Base-by-base conservation (phyloP, 1,140 invertebrate species). In the Nephila pilipes region DNA sequence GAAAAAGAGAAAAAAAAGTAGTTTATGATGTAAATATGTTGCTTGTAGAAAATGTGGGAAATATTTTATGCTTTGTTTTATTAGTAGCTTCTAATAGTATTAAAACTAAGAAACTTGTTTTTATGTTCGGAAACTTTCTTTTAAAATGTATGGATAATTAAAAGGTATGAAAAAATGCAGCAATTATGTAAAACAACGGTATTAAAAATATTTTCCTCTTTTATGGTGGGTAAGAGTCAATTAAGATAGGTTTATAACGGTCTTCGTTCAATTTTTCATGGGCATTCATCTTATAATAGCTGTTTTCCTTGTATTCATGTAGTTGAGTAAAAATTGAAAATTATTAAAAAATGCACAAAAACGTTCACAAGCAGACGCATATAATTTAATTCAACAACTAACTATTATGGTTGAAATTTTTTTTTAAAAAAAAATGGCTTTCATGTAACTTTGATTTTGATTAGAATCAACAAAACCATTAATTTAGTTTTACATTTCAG, bases 121-220 rank as follows among this genome's bases (percentile, higher is more conserved):
- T 75, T 75, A 75, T 75, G 25, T 18, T 16, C 5, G 16, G 14
- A 32, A 75, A 36, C 25, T 14, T 75, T 75, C 69, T 75, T 75
- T 75, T 65, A 75, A 75, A 75, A 75, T 36, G 6, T 32, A 75
- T 32, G 69, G 29, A 36, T 75, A 36, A 36, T 75, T 75, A 75
- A 75, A 75, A 75, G 16, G 29, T 16, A 32, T 32, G 16, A 75
- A 75, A 75, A 75, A 75, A 32, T 5, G 63, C n/a, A 65, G 32
- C 36, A 75, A 75, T 75, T 75, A 75, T 75, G 69, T 75, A 75
- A 75, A 75, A 75, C 69, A 75, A 75, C 29, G 29, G 32, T 32
- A 75, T 75, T 75, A 75, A 36, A 36, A 75, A 75, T 6, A 3
- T 75, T 36, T 16, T 2, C 58, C 20, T 18, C 29, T 75, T 75